A percentile compares a stretch with the other conserved stretches of the same genome.
phyloP scores from a whole-genome alignment of 2,113 vertebrate species.

The Ciconia maguari region DNA sequence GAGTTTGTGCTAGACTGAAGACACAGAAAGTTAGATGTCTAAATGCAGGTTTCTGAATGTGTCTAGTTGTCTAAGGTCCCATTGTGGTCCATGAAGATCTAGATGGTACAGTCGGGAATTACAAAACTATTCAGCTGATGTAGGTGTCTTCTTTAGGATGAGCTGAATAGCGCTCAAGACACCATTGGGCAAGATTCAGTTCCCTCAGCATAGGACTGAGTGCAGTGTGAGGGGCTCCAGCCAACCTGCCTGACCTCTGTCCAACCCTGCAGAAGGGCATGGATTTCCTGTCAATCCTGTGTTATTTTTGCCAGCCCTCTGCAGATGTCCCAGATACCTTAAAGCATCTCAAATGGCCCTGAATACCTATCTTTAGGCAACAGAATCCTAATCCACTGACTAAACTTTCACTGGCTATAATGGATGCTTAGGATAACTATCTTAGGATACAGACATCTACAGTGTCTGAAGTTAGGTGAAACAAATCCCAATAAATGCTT shows the following conservation, averaged over 20 bases:
- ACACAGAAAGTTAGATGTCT: neutral
- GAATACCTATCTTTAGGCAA: neutral
- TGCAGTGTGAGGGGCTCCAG: neutral
- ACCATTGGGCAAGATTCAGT: neutral
- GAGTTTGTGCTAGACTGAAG: neutral
- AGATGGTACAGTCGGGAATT: neutral
- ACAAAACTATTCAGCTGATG: neutral
- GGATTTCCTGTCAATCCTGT: neutral
- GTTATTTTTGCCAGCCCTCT: neutral
- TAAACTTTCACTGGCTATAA: neutral
- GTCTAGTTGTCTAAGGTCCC: neutral
- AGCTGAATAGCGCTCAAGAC: neutral
- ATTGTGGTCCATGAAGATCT: neutral
- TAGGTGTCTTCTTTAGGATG: neutral
- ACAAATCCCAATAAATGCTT: neutral
- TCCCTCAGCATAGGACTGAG: neutral
- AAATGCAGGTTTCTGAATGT: neutral
- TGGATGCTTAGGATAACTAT: neutral
- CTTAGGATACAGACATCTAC: neutral
- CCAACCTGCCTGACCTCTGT: neutral
- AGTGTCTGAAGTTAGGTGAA: neutral
- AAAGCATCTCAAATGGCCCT: neutral
- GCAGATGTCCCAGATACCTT: slow-evolving; percentile 10
- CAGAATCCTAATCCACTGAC: neutral
- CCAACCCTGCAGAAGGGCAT: neutral